Evolutionary conservation across 2,888 invertebrate genomes (phyloP).

Genomic region (Andrena haemorrhoa): DNA sequence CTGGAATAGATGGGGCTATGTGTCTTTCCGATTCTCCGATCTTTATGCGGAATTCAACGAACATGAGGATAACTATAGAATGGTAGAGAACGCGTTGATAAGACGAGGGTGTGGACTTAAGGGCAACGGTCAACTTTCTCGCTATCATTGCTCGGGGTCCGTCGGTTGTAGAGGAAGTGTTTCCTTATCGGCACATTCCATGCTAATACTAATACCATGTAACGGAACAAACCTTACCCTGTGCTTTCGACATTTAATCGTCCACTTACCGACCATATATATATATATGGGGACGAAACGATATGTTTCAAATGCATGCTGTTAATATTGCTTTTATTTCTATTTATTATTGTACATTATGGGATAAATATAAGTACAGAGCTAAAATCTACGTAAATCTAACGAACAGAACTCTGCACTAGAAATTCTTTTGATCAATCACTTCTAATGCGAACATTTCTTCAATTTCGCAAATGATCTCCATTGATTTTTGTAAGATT

Average conservation of each 20-base stretch:
- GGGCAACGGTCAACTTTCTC: slow-evolving; percentile 45
- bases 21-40: slow-evolving; percentile 41
- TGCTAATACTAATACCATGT: slow-evolving; percentile 45
- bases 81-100: slow-evolving; percentile 23
- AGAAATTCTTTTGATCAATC: too few relatives aligned
- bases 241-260: slow-evolving; percentile 34
- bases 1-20: slow-evolving; percentile 19
- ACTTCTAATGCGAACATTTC: too few relatives aligned
- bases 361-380: not conserved
- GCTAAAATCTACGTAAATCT: too few relatives aligned
- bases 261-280: slow-evolving; percentile 31
- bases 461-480: too few relatives aligned
- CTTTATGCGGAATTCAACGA: slow-evolving; percentile 43
- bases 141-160: slow-evolving; percentile 53
- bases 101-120: slow-evolving; percentile 63
- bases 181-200: slow-evolving; percentile 71
- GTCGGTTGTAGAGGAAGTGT: slow-evolving; percentile 57
- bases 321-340: not conserved
- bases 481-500: too few relatives aligned
- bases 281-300: slow-evolving; percentile 32
- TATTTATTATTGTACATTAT: not conserved
- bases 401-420: too few relatives aligned
- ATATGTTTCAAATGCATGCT: not conserved
- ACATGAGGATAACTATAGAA: slow-evolving; percentile 17
- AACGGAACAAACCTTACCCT: slow-evolving; percentile 34